Evolutionary conservation across 2,113 vertebrate species (phyloP).

Genomic region (Myrmecobius fasciatus): DNA sequence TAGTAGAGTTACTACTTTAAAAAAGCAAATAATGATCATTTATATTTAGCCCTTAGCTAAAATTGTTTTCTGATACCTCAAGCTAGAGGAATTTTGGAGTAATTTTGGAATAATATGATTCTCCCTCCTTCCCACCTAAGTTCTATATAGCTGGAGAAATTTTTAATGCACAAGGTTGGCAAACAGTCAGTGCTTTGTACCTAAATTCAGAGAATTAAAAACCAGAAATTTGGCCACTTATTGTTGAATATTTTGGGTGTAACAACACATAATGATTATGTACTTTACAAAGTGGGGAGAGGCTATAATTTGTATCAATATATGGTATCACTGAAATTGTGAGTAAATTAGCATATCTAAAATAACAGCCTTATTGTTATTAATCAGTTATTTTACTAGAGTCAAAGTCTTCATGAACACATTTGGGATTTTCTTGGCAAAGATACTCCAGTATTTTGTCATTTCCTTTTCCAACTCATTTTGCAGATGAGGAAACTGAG

Average conservation of each 20-base stretch:
- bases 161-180: neutral
- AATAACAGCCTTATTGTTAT: neutral
- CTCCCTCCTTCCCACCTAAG: neutral
- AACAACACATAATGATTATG: neutral
- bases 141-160: neutral
- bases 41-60: neutral
- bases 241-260: neutral
- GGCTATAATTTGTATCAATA: neutral
- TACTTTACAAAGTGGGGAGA: neutral
- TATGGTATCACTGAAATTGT: neutral
- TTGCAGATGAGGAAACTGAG: no score
- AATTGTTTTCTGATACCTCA: neutral
- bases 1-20: slow-evolving; percentile 36
- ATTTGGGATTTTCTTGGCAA: no score
- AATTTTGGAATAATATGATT: neutral
- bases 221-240: neutral
- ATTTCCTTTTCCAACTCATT: no score
- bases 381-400: no score
- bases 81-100: neutral
- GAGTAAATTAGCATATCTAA: slow-evolving; percentile 28
- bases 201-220: neutral
- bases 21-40: slow-evolving; percentile 51
- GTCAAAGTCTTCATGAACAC: no score
- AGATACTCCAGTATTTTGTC: no score
- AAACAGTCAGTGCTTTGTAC: neutral